A percentile compares a stretch with the other conserved stretches of the same genome.
These are phyloP conservation scores for Procambarus clarkii DNA, from an alignment of 1,140 invertebrate species.

Conservation along the genomic window DNA sequence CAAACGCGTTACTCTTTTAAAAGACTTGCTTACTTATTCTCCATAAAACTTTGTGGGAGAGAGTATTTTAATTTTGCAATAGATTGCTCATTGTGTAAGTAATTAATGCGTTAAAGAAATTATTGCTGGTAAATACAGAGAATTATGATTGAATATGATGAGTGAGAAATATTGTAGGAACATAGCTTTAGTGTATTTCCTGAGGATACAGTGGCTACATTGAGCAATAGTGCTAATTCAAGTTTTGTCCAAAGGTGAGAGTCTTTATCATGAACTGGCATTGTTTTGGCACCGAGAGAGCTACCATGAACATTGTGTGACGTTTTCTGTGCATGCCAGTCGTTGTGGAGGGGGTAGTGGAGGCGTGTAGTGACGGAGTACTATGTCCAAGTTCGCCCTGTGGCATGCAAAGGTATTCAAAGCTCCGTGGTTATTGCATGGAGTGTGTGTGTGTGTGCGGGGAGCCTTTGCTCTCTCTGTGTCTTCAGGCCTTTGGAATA, in stretches of 20 bases:
- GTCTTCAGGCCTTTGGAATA: too few relatives aligned
- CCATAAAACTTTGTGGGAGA: neutral
- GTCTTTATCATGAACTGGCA: neutral
- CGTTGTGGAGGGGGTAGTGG: neutral
- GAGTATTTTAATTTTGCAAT: neutral
- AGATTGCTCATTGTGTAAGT: neutral
- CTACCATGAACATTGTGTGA: neutral
- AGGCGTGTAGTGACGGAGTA: neutral
- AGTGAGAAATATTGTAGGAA: neutral
- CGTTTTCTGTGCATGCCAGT: neutral
- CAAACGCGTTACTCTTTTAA: neutral
- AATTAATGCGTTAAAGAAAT: neutral
- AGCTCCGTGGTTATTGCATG: too few relatives aligned
- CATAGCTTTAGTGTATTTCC: slow-evolving; percentile 6
- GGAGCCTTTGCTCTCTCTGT: too few relatives aligned
- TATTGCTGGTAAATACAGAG: neutral
- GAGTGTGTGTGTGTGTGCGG: too few relatives aligned
- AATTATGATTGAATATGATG: neutral
- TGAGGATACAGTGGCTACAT: neutral
- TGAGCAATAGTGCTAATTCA: neutral
- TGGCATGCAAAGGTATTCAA: neutral
- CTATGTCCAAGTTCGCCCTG: too few relatives aligned
- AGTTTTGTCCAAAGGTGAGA: neutral
- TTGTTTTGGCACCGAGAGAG: neutral
- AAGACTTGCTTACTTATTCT: neutral